Evolutionary conservation across 2,113 vertebrate species (phyloP), one percentile per base, ranked within the genome.

Genomic region (Sialia sialis): DNA sequence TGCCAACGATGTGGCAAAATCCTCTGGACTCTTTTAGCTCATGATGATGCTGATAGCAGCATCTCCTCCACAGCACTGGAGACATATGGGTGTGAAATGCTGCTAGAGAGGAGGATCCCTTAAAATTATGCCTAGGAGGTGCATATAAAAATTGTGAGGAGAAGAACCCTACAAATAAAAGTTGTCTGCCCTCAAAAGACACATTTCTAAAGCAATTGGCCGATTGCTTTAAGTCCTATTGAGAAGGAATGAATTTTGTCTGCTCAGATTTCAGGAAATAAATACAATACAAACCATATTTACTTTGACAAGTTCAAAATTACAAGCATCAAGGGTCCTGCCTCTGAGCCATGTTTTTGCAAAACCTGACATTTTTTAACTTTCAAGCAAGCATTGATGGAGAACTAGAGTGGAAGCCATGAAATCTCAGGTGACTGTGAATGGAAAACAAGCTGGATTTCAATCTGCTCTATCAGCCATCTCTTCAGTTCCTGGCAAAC

Each of bases 241-340:
- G 77, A 7, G 13, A 87, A 90, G 23, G 39, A 94, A 87, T 19
- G 34, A 77, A 70, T 52, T 38, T 74, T 88, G 17, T 85, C 93
- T 91, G 68, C 63, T 80, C 82, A 88, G 51, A 94, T 87, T 92
- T 90, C 60, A 78, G 64, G 55, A 90, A 94, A 81, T 73, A 95
- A 95, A 90, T 85, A 81, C 46, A 77, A 77, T 27, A 89, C 51
- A 95, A 80, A 55, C 68, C 32, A 52, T 90, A 94, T 89, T 84
- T 95, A 84, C 63, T 80, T 67, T 93, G 87, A 95, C 91, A 97
- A 93, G 90, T 77, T 91, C 55, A 85, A 96, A 93, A 92, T 93
- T 87, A 83, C 46, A 90, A 48, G 75, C 49, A 25, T 77, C 89
- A 59, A 63, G 63, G 78, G 91, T 70, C 43, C 63, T 95, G 55